phyloP scores from a whole-genome alignment of 2,113 vertebrate genomes.

The Hippocampus zosterae region DNA sequence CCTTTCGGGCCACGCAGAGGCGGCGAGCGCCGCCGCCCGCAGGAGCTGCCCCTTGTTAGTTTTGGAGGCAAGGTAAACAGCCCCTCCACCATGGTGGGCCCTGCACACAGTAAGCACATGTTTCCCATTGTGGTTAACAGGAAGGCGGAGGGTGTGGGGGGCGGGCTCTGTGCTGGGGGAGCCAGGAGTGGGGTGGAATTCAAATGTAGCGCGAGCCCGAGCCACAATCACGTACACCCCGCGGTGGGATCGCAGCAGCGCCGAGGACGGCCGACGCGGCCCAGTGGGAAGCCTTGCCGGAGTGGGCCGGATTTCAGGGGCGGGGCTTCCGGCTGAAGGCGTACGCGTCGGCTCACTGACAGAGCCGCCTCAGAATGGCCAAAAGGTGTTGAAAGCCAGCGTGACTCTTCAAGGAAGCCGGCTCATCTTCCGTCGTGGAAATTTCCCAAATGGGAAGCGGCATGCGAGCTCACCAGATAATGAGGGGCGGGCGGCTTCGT shows the following conservation, averaged over 20 bases:
- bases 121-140: conserved; percentile 73
- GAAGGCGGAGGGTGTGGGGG: conserved; percentile 29
- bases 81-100: conserved; percentile 69
- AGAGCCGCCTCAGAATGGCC: conserved; percentile 46
- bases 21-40: conserved; percentile 45
- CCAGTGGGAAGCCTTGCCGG: conserved; percentile 37
- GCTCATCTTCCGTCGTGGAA: neutral
- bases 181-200: conserved; percentile 37
- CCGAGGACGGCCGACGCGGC: conserved; percentile 61
- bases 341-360: conserved; percentile 35
- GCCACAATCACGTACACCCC: conserved; percentile 57
- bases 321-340: conserved; percentile 7
- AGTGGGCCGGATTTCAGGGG: conserved; percentile 19
- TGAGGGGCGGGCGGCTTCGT: no score
- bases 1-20: conserved; percentile 9
- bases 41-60: conserved; percentile 61
- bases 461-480: neutral
- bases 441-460: neutral
- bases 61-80: conserved; percentile 66
- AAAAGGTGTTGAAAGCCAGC: conserved; percentile 68
- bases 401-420: neutral
- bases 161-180: no score
- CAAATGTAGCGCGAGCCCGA: conserved; percentile 57
- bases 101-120: conserved; percentile 67
- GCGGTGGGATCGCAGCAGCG: conserved; percentile 64